Base-by-base conservation (phyloP, 2,888 invertebrate species). In the Torymus aiolomorphi region DNA sequence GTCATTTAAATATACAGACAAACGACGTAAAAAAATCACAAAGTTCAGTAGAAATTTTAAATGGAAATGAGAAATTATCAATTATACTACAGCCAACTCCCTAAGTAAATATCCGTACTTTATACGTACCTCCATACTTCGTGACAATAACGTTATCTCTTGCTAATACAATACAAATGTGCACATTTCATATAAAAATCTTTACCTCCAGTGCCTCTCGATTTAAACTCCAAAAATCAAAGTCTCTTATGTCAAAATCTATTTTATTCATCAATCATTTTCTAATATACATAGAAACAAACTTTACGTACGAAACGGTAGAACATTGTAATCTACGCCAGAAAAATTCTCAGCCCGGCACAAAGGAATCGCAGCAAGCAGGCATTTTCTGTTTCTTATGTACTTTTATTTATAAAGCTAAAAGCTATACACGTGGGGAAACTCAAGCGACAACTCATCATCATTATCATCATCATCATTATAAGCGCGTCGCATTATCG, bases 381-480 rank as follows among this genome's bases (percentile, higher is more conserved):
- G 66, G 72, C 79, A 73, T 78, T 78, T 54, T 49, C 56, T 69
- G 49, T 56, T 77, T 69, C 63, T 66, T n/a, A 20, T n/a, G 24
- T 69, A 18, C 57, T 75, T 42, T 80, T 75, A 78, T 80, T 78
- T 65, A 72, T 69, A 76, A 81, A 73, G 18, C 52, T 73, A 81
- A 56, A 57, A 42, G 42, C 49, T 66, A 82, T 84, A 88, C 86
- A 88, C 84, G 83, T 83, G 73, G 83, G 76, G 67, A 87, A 88
- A 88, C 88, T 89, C 89, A 88, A 89, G 88, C 88, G 88, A 86
- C 82, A 83, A 79, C 78, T 77, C 70, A 78, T 74, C 54, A 54
- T 59, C 49, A 66, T 78, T 14, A 71, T 62, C 18, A 74, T 59
- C 49, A 66, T 78, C 16, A 71, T 62, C 18, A 74, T 42, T 8